These are phyloP conservation scores for Prorops nasuta DNA, from an alignment of 1,140 invertebrate species.

Conservation along the genomic window DNA sequence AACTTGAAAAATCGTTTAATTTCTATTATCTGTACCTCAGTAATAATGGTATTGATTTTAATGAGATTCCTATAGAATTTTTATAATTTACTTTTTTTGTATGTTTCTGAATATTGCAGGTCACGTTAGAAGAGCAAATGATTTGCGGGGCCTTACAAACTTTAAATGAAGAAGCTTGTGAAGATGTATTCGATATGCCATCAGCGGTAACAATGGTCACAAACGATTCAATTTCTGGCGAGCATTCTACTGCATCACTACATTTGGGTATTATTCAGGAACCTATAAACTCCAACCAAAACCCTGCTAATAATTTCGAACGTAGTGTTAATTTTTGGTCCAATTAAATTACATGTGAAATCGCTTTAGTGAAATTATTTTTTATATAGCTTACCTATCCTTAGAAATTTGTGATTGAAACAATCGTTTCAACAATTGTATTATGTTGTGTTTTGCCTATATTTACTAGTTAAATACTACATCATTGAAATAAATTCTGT, in stretches of 20 bases:
- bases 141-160: conserved; percentile 89
- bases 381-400: too few species aligned
- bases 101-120: conserved; percentile 56
- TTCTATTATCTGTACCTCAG: too few species aligned
- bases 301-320: conserved; percentile 46
- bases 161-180: conserved; percentile 86
- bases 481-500: too few species aligned
- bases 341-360: too few species aligned
- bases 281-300: conserved; percentile 44
- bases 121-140: conserved; percentile 91
- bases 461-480: too few species aligned
- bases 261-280: conserved; percentile 55
- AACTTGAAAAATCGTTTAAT: too few species aligned
- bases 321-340: conserved; percentile 37
- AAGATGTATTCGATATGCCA: conserved; percentile 73
- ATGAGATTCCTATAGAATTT: too few species aligned
- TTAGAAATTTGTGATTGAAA: too few species aligned
- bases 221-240: conserved; percentile 52
- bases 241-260: conserved; percentile 49
- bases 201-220: conserved; percentile 32
- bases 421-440: too few species aligned
- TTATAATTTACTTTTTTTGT: not conserved
- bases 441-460: too few species aligned
- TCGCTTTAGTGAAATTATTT: too few species aligned
- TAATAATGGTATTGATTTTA: too few species aligned